phyloP scores from a whole-genome alignment of 1,140 invertebrate species.

The Artemia franciscana region DNA sequence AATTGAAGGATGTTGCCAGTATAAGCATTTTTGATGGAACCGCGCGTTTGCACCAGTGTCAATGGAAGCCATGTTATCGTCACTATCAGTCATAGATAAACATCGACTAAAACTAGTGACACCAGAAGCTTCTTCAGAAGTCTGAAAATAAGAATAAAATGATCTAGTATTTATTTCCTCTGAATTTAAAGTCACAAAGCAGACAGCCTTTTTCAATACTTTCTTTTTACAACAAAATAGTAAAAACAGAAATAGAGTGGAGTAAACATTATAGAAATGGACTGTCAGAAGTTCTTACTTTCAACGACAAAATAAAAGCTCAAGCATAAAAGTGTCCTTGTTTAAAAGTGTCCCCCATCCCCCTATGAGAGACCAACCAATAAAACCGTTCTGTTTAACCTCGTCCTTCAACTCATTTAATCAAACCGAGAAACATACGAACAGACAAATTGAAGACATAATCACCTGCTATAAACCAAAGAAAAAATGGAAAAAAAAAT shows the following conservation, averaged over 20 bases:
- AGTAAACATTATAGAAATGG: not conserved
- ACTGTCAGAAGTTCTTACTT: no score
- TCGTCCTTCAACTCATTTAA: no score
- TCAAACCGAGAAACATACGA: no score
- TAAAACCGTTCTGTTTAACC: no score
- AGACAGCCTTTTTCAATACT: not conserved
- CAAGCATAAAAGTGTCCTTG: not conserved
- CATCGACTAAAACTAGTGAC: slow-evolving; percentile 65
- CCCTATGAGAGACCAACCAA: no score
- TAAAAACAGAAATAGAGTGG: not conserved
- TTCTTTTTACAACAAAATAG: not conserved
- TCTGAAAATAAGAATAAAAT: slow-evolving; percentile 23
- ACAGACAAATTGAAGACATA: no score
- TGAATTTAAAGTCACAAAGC: not conserved
- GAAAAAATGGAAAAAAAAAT: no score
- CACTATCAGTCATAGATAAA: slow-evolving; percentile 28
- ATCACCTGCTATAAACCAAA: no score
- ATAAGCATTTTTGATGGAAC: slow-evolving; percentile 60
- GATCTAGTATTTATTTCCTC: not conserved
- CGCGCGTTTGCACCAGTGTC: slow-evolving; percentile 59
- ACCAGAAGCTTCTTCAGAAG: slow-evolving; percentile 69
- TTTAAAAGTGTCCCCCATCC: not conserved
- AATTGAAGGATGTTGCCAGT: slow-evolving; percentile 69
- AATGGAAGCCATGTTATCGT: slow-evolving; percentile 30
- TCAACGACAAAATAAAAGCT: not conserved